Conservation (phyloP, 2,888 invertebrate genomes). For the Drosophila subsilvestris region DNA sequence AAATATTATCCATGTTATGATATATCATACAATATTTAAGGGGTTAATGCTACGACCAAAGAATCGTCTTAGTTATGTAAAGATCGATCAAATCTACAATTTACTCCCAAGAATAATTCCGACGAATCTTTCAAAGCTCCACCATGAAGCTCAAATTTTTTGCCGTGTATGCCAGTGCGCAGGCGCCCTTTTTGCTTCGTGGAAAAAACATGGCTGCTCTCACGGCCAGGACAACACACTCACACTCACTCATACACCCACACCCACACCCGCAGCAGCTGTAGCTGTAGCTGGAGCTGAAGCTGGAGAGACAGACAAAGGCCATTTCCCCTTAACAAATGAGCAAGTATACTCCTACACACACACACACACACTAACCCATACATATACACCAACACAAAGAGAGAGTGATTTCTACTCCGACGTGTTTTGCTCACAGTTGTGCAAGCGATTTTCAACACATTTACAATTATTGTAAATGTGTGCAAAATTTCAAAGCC, state of each 20-base stretch:
- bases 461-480: constrained; percentile 80
- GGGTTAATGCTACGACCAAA: no score
- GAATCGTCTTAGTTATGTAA: no score
- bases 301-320: constrained; percentile 73
- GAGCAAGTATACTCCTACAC: constrained; percentile 57
- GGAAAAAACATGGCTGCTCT: constrained; percentile 76
- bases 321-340: constrained; percentile 77
- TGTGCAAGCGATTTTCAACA: constrained; percentile 82
- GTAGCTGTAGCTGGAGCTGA: no score
- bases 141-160: constrained; percentile 20
- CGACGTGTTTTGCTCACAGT: constrained; percentile 65
- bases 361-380: constrained; percentile 22
- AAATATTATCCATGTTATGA: no score
- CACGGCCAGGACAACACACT: constrained; percentile 50
- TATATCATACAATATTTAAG: no score
- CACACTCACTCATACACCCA: constrained; percentile 23
- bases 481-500: constrained; percentile 79
- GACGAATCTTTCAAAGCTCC: neutral
- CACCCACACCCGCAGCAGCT: constrained; percentile 15
- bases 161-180: constrained; percentile 61
- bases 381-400: constrained; percentile 9
- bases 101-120: neutral
- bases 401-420: constrained; percentile 44
- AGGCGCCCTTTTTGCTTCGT: constrained; percentile 59
- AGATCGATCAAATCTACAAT: no score